Conservation (phyloP, 2,113 vertebrate species). For the Pachycephala philippinensis region DNA sequence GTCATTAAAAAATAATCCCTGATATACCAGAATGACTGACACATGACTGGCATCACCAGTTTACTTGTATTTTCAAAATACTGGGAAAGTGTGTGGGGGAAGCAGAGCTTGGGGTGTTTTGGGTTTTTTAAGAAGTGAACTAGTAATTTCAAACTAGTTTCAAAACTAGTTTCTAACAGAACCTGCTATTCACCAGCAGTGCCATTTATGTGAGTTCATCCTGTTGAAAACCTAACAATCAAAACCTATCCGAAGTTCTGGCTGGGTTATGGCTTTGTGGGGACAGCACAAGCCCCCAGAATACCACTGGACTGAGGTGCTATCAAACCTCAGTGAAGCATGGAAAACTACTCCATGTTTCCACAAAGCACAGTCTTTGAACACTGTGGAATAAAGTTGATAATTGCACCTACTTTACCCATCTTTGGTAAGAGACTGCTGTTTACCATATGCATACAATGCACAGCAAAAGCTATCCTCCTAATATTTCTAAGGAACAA, state of each 20-base stretch:
- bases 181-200: not conserved
- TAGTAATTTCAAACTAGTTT: not conserved
- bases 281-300: not conserved
- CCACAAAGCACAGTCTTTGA: not conserved
- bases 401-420: not conserved
- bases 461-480: not conserved
- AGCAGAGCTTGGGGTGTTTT: not conserved
- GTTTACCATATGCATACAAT: not conserved
- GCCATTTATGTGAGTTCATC: not conserved
- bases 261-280: not conserved
- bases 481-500: not conserved
- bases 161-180: not conserved
- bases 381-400: not conserved
- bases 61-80: not conserved
- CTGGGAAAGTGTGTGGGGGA: not conserved
- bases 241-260: not conserved
- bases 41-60: not conserved
- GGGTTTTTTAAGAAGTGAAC: not conserved
- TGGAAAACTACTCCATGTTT: not conserved
- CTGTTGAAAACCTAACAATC: not conserved
- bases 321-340: not conserved
- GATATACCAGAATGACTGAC: not conserved
- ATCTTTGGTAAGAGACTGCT: not conserved
- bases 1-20: not conserved
- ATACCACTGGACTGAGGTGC: not conserved